Conservation (phyloP, 1,140 invertebrate species). For the Diorhabda carinulata region DNA sequence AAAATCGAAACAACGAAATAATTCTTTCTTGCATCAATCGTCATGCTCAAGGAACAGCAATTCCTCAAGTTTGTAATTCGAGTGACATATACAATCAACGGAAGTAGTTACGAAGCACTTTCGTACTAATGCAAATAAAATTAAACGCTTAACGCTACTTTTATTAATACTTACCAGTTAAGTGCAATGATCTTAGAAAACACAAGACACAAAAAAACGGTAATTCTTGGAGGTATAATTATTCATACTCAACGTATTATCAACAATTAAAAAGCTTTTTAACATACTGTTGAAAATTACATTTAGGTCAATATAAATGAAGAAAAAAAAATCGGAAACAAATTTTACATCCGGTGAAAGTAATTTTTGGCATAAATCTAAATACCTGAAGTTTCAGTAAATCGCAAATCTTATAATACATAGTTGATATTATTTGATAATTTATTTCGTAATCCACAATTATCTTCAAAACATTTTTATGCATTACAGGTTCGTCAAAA, state of each 20-base stretch:
- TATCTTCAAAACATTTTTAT: no score
- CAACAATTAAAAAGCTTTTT: not conserved
- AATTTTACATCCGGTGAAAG: not conserved
- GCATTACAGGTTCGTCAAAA: no score
- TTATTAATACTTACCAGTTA: not conserved
- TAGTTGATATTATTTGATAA: no score
- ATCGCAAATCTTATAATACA: no score
- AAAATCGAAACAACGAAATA: not conserved
- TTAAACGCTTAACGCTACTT: not conserved
- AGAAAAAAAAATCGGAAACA: not conserved
- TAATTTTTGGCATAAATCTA: no score
- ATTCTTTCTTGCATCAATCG: slow-evolving; percentile 17
- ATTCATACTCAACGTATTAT: not conserved
- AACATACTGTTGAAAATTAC: not conserved
- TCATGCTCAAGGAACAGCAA: slow-evolving; percentile 25
- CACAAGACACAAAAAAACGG: slow-evolving; percentile 5
- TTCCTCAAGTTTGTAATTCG: slow-evolving; percentile 20
- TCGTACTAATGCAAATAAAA: slow-evolving; percentile 7
- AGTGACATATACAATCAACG: slow-evolving; percentile 26
- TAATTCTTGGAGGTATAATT: slow-evolving; percentile 5
- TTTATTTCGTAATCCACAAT: no score
- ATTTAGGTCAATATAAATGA: not conserved
- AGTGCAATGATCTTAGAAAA: slow-evolving; percentile 14
- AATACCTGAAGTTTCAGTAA: no score
- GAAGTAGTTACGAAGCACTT: slow-evolving; percentile 20